Evolutionary conservation across 2,888 invertebrate genomes (phyloP).

Genomic region (Hofmannophila pseudospretella): DNA sequence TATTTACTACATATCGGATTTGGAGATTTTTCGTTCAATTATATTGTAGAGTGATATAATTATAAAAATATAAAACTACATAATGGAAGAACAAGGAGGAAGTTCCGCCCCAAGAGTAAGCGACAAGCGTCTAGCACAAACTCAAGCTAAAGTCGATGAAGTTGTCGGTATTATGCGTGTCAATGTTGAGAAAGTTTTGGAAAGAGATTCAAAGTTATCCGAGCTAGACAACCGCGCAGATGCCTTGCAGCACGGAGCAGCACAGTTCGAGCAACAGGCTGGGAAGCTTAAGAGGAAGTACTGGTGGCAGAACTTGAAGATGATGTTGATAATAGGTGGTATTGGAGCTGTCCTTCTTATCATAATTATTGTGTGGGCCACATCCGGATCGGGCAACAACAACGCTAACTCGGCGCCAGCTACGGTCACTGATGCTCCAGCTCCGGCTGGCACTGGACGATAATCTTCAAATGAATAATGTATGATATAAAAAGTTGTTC

Average conservation of each 20-base stretch:
- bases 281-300: constrained; percentile 97
- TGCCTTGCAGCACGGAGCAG: constrained; percentile 95
- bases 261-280: constrained; percentile 97
- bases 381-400: constrained; percentile 22
- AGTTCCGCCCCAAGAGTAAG: constrained; percentile 68
- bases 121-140: constrained; percentile 73
- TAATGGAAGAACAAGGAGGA: constrained; percentile 73
- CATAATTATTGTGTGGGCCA: constrained; percentile 85
- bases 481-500: not conserved
- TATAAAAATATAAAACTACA: constrained; percentile 17
- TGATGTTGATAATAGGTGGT: constrained; percentile 95
- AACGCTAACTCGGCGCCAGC: constrained; percentile 4
- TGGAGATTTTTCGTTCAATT: not conserved
- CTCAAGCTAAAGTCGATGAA: constrained; percentile 74
- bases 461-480: constrained; percentile 23
- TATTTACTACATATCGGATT: constrained; percentile 1
- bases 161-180: constrained; percentile 97
- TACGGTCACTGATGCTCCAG: constrained; percentile 3
- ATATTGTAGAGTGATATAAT: constrained; percentile 1
- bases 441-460: constrained; percentile 38
- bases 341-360: constrained; percentile 89
- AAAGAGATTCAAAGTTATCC: constrained; percentile 96
- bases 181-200: constrained; percentile 97
- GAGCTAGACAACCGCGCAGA: constrained; percentile 97
- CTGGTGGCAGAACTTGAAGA: constrained; percentile 98